Evolutionary conservation across 2,888 invertebrate genomes (phyloP).

Genomic region (Nephrotoma flavescens): DNA sequence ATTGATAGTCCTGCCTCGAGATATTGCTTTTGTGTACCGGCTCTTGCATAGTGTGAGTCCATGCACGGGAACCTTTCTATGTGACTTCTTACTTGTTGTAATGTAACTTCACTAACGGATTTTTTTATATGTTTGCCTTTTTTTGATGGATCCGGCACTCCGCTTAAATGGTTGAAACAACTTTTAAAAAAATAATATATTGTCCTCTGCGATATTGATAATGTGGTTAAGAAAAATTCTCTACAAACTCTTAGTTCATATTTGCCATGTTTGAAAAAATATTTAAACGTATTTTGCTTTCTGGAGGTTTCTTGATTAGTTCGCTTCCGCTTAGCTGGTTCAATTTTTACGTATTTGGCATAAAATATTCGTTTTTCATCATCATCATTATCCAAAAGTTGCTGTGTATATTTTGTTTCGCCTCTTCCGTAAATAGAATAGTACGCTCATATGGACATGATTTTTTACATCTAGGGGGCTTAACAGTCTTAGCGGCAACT

Average conservation of each 20-base stretch:
- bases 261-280: slow-evolving; percentile 4
- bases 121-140: slow-evolving; percentile 5
- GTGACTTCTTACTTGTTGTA: slow-evolving; percentile 6
- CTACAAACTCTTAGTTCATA: slow-evolving; percentile 2
- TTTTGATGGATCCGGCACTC: not conserved
- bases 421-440: not conserved
- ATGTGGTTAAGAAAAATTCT: slow-evolving; percentile 6
- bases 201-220: slow-evolving; percentile 5
- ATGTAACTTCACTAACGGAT: not conserved
- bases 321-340: not conserved
- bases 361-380: slow-evolving; percentile 2
- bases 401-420: not conserved
- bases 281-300: slow-evolving; percentile 1
- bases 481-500: too few relatives aligned
- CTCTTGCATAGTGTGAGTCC: slow-evolving; percentile 9
- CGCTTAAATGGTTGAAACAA: not conserved
- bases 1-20: slow-evolving; percentile 8
- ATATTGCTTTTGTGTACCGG: slow-evolving; percentile 7
- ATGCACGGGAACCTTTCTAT: not conserved
- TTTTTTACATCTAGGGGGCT: not conserved
- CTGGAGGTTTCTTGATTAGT: not conserved
- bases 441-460: slow-evolving; percentile 1
- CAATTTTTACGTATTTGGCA: not conserved
- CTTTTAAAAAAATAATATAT: slow-evolving; percentile 9
- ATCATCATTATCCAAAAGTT: slow-evolving; percentile 4